A percentile compares a stretch with the other conserved stretches of the same genome.
Evolutionary conservation across 2,888 invertebrate genomes (phyloP).

Genomic region (Mayetiola destructor): DNA sequence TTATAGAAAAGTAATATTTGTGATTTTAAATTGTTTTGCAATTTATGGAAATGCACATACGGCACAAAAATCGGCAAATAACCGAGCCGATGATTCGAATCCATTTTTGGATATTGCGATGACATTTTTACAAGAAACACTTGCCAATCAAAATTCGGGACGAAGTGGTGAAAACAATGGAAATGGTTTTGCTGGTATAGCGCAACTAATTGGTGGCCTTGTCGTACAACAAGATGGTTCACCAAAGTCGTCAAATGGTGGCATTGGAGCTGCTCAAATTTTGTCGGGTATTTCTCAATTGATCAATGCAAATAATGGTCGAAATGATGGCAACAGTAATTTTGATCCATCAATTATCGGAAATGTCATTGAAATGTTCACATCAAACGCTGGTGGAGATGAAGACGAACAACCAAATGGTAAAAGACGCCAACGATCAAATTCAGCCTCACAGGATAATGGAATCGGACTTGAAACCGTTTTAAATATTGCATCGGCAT

Average conservation of each 20-base stretch:
- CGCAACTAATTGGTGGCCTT: constrained; percentile 49
- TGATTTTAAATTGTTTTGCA: neutral
- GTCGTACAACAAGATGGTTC: constrained; percentile 54
- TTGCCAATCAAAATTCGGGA: constrained; percentile 28
- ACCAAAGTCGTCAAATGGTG: constrained; percentile 31
- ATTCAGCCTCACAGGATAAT: constrained; percentile 25
- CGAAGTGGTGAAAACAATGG: constrained; percentile 35
- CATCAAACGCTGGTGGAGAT: constrained; percentile 24
- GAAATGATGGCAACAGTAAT: constrained; percentile 32
- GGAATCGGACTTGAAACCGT: constrained; percentile 41
- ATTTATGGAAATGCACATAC: constrained; percentile 19
- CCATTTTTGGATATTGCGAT: constrained; percentile 55
- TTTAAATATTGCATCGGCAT: constrained; percentile 40
- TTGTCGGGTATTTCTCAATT: constrained; percentile 32
- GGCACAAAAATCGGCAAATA: constrained; percentile 24
- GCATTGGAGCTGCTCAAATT: constrained; percentile 30
- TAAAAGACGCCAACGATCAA: constrained; percentile 20
- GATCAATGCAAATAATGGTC: constrained; percentile 29
- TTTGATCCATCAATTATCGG: constrained; percentile 44
- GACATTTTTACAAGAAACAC: constrained; percentile 49
- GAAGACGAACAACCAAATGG: constrained; percentile 21
- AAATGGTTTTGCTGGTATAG: constrained; percentile 40
- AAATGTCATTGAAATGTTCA: constrained; percentile 43
- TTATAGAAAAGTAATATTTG: neutral
- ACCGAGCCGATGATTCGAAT: constrained; percentile 38